A percentile compares a stretch with the other conserved stretches of the same genome.
Evolutionary conservation across 2,888 invertebrate species (phyloP).

Genomic region (Andrena praecox): DNA sequence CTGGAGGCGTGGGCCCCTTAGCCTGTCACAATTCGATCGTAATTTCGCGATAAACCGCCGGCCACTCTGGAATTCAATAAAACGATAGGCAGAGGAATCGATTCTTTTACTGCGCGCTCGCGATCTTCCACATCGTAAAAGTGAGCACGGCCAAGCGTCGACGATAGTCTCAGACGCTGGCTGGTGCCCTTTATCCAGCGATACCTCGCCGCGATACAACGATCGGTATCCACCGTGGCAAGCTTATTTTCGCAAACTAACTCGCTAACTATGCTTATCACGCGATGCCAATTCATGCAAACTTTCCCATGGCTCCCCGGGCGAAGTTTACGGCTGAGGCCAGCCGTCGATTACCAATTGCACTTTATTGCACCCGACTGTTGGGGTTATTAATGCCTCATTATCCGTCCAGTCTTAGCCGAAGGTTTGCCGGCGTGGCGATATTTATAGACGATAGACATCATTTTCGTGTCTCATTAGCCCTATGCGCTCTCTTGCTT

Average conservation of each 20-base stretch:
- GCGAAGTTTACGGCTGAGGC: constrained; percentile 18
- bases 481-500: constrained; percentile 15
- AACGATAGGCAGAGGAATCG: constrained; percentile 18
- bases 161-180: background rate
- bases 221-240: constrained; percentile 52
- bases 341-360: constrained; percentile 26
- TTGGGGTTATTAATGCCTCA: constrained; percentile 46
- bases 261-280: constrained; percentile 38
- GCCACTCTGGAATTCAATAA: constrained; percentile 40
- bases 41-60: constrained; percentile 53
- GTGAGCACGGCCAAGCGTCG: background rate
- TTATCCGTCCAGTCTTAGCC: constrained; percentile 33
- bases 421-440: background rate
- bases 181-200: constrained; percentile 5
- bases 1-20: constrained; percentile 58
- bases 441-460: constrained; percentile 31
- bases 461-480: constrained; percentile 47
- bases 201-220: constrained; percentile 5
- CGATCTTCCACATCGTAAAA: background rate
- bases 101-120: background rate
- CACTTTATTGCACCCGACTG: constrained; percentile 31
- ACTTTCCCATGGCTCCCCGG: constrained; percentile 31
- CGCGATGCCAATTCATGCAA: constrained; percentile 47
- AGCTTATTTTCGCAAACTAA: constrained; percentile 43
- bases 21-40: constrained; percentile 64